These are phyloP conservation scores for Poecilobothrus nobilitatus DNA, from an alignment of 2,888 invertebrate genomes.

Conservation along the genomic window DNA sequence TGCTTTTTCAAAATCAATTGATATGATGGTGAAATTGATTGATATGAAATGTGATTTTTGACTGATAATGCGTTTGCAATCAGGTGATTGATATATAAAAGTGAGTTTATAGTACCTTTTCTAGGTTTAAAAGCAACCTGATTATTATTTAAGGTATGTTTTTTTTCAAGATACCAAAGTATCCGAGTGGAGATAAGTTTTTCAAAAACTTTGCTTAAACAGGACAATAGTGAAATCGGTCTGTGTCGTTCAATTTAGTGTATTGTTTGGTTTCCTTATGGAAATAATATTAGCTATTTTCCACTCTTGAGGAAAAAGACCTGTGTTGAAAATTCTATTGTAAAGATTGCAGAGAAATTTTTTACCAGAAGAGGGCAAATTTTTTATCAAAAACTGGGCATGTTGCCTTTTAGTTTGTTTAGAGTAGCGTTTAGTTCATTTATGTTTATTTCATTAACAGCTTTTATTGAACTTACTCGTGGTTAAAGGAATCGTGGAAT, in stretches of 20 bases:
- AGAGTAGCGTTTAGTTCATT: slow-evolving; percentile 7
- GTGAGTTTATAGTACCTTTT: neutral
- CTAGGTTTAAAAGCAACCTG: neutral
- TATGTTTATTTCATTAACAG: slow-evolving; percentile 7
- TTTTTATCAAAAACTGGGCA: too few species aligned
- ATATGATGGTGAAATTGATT: neutral
- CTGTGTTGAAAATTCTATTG: too few species aligned
- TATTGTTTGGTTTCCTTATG: slow-evolving; percentile 5
- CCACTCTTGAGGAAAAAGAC: too few species aligned
- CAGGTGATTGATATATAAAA: neutral
- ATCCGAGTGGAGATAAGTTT: neutral
- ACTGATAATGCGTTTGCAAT: neutral
- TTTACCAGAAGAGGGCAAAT: too few species aligned
- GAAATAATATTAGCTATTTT: too few species aligned
- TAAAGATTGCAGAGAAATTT: too few species aligned
- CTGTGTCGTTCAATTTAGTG: neutral
- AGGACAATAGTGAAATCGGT: neutral
- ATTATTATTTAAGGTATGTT: neutral
- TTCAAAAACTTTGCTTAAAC: neutral
- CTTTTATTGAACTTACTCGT: too few species aligned
- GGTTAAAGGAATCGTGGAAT: too few species aligned
- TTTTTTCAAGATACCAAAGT: slow-evolving; percentile 2
- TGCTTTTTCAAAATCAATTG: slow-evolving; percentile 5
- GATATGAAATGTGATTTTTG: slow-evolving; percentile 5
- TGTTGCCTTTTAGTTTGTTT: too few species aligned